These are phyloP conservation scores for Peromyscus melanophrys DNA, from an alignment of 2,797 vertebrate genomes.

Conservation along the genomic window DNA sequence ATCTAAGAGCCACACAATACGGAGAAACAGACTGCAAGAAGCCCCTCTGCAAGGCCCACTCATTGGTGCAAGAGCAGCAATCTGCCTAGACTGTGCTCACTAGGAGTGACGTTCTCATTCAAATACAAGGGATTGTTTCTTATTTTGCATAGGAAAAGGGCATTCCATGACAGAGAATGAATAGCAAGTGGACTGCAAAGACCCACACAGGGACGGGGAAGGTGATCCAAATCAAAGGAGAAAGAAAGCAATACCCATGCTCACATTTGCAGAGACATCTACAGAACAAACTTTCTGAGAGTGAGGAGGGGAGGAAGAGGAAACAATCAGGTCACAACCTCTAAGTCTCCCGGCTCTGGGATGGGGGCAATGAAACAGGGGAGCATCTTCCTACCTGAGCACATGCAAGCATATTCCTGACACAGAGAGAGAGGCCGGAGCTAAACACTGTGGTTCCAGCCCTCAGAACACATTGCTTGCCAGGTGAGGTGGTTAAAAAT, in stretches of 20 bases:
- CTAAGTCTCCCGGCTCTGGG: neutral
- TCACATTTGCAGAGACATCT: slow-evolving; percentile 23
- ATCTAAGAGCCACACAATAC: neutral
- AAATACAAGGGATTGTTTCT: neutral
- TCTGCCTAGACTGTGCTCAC: neutral
- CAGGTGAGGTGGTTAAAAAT: slow-evolving; percentile 56
- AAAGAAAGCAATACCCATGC: slow-evolving; percentile 23
- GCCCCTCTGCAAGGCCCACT: neutral
- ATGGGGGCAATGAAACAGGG: neutral
- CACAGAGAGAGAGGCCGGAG: neutral
- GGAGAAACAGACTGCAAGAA: neutral
- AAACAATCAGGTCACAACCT: neutral
- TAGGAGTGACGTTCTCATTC: neutral
- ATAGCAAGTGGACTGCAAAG: neutral
- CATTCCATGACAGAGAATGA: neutral
- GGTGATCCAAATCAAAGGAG: slow-evolving; percentile 5
- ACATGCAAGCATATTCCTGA: fast-evolving
- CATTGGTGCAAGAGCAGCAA: neutral
- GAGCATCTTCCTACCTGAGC: fast-evolving
- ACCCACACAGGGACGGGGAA: neutral
- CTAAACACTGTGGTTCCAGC: neutral
- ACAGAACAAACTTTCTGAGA: slow-evolving; percentile 23
- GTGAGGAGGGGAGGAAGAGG: neutral
- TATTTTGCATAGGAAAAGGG: neutral
- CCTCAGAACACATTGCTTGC: neutral